Evolutionary conservation across 2,888 invertebrate species (phyloP), one percentile per base, ranked within the genome.

Genomic region (Nephrotoma flavescens): DNA sequence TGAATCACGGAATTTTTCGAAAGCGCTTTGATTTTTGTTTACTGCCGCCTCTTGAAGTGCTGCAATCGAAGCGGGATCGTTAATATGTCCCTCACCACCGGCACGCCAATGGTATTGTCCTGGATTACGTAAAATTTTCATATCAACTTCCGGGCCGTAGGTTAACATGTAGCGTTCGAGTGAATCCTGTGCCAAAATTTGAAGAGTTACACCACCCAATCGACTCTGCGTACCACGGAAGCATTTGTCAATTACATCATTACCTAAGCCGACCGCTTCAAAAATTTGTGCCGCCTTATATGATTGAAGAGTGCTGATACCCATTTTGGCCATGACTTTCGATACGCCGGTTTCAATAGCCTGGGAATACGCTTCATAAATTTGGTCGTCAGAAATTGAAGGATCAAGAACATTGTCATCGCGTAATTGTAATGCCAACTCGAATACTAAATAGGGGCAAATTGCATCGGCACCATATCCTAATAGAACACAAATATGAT

Each of bases 261-360:
- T 94, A 57, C 96, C 95, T 85, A 99, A 92, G 0, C 99, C 99
- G 9, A 99, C 98, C 0, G 99, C 99, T 92, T 99, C 99, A 90
- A 99, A 99, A 89, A 99, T 99, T 92, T 99, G 99, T 0, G 99
- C 99, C 88, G 98, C 97, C 93, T 99, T 99, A 92, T 99, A 99
- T 0, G 98, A 99, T 91, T 99, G 99, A 71, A 99, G 92, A 0
- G 99, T 99, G 87, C 98, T 98, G 90, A 99, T 99, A 87, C 99
- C 99, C 99, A 99, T 99, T 92, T 99, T 99, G 5, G 99, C 99
- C 99, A 99, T 99, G 0, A 94, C 97, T 92, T 98, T 98, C 86
- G 96, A 94, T 89, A 97, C 96, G 86, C 98, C 98, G 0, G 97
- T 95, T 89, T 97, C 97, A 90, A 97, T 96, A 71, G 99, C 98